Percentiles rank a stretch among this genome's conserved stretches.
Evolutionary conservation across 35 echinoderm and acorn worm species (phyloP).

Genomic region (Nesometra sesokonis): DNA sequence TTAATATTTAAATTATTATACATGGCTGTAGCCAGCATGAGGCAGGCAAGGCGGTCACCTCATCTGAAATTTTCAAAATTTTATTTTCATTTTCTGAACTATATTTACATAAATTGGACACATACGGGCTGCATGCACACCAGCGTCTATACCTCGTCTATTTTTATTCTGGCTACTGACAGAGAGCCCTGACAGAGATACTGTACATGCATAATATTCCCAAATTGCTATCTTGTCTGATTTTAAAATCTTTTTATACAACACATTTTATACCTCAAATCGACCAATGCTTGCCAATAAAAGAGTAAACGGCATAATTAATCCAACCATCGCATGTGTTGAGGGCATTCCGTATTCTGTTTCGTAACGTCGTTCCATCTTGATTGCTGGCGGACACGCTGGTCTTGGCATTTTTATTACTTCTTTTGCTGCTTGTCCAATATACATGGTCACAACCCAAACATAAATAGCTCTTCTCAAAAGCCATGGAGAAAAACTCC

Average conservation of each 20-base stretch:
- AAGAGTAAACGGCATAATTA: constrained; percentile 71
- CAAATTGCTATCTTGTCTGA: background rate
- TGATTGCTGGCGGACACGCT: constrained; percentile 60
- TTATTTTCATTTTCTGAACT: too few relatives aligned
- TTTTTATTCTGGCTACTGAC: background rate
- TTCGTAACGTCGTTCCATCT: constrained; percentile 69
- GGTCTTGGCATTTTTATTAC: constrained; percentile 91
- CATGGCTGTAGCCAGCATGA: too few relatives aligned
- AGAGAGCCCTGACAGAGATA: background rate
- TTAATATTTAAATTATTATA: too few relatives aligned
- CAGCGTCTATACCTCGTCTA: too few relatives aligned
- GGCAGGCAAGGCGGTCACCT: too few relatives aligned
- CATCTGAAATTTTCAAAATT: too few relatives aligned
- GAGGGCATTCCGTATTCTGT: constrained; percentile 97
- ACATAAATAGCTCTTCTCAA: constrained; percentile 55
- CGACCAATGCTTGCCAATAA: constrained; percentile 51
- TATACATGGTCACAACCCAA: constrained; percentile 82
- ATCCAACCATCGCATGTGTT: constrained; percentile 96
- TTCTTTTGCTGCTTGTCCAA: constrained; percentile 86
- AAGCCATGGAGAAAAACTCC: constrained; percentile 54
- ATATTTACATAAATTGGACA: too few relatives aligned
- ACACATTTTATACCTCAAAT: constrained; percentile 36
- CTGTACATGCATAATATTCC: background rate
- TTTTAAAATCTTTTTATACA: background rate
- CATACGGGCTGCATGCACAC: too few relatives aligned